phyloP scores from a whole-genome alignment of 1,140 invertebrate species.

The Bactericera cockerelli region DNA sequence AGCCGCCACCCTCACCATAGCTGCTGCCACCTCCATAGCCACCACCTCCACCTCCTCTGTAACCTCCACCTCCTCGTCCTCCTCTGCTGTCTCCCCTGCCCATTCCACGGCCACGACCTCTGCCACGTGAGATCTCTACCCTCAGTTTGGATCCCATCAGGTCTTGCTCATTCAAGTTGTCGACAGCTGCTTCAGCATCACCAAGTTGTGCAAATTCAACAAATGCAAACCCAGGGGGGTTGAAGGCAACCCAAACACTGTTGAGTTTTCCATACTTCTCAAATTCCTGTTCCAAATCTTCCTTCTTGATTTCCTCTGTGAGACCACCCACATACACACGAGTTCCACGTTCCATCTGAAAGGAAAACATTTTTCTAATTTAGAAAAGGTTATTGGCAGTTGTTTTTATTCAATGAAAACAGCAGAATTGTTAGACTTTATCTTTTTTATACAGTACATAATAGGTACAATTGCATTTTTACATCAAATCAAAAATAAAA shows the following conservation, averaged over 20 bases:
- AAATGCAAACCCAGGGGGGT: constrained; percentile 94
- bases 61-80: constrained; percentile 34
- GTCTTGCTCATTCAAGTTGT: constrained; percentile 74
- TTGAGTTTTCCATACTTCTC: constrained; percentile 82
- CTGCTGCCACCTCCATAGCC: constrained; percentile 29
- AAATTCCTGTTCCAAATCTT: constrained; percentile 70
- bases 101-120: constrained; percentile 37
- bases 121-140: constrained; percentile 65
- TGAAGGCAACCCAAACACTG: constrained; percentile 90
- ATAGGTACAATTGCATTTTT: too few species aligned
- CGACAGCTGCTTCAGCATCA: constrained; percentile 87
- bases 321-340: constrained; percentile 73
- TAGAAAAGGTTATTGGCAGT: too few species aligned
- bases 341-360: constrained; percentile 34
- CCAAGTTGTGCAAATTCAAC: constrained; percentile 92
- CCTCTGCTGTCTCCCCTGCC: constrained; percentile 36
- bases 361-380: too few species aligned
- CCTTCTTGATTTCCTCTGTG: constrained; percentile 67
- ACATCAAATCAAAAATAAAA: too few species aligned
- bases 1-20: constrained; percentile 25
- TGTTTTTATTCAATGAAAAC: too few species aligned
- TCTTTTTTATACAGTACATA: too few species aligned
- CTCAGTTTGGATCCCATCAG: constrained; percentile 61
- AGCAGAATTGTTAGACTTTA: too few species aligned
- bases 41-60: constrained; percentile 32